Evolutionary conservation across 2,797 vertebrate genomes (phyloP), one percentile per base, ranked within the genome.

Genomic region (Danio albolineatus): DNA sequence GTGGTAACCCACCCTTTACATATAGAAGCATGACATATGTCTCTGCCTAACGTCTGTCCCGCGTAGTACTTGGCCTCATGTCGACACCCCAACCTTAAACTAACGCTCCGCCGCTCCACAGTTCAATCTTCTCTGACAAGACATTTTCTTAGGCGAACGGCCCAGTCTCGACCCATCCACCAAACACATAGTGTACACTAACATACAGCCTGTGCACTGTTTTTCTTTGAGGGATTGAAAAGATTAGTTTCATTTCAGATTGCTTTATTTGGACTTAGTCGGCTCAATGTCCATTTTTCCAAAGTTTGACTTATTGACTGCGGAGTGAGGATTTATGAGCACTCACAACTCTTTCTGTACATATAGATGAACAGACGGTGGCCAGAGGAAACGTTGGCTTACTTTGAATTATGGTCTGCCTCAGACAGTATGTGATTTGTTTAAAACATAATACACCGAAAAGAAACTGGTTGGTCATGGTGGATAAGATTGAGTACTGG

Each of bases 101-200:
- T 41, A 67, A 71, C 70, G 74, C 76, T 44, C 53, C 48, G 51
- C 39, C 74, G 36, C 49, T 51, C 51, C 67, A 76, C 84, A 78
- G 74, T 69, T 87, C 84, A 78, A 61, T 83, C 84, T 78, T 84
- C 62, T 65, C 61, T 66, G 70, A 85, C 75, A 81, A 69, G 62
- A 73, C 60, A 81, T 84, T 88, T 85, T 78, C 79, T 84, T 86
- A 84, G 84, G 87, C 76, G 39, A 70, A 8, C 17, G 14, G 79
- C 85, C 85, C 76, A 82, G 80, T 65, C 65, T 70, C 79, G 59
- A 81, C 62, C 78, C 77, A 54, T 73, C 75, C 70, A 76, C 59
- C 77, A 64, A 76, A 79, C 75, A 77, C 74, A 67, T 57, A 74
- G 56, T 28, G 73, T 61, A 74, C 76, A 57, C 73, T 71, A 76